Percentiles rank a stretch among this genome's conserved stretches.
These are phyloP conservation scores for Condylura cristata DNA, from an alignment of 2,113 vertebrate genomes.

Conservation along the genomic window DNA sequence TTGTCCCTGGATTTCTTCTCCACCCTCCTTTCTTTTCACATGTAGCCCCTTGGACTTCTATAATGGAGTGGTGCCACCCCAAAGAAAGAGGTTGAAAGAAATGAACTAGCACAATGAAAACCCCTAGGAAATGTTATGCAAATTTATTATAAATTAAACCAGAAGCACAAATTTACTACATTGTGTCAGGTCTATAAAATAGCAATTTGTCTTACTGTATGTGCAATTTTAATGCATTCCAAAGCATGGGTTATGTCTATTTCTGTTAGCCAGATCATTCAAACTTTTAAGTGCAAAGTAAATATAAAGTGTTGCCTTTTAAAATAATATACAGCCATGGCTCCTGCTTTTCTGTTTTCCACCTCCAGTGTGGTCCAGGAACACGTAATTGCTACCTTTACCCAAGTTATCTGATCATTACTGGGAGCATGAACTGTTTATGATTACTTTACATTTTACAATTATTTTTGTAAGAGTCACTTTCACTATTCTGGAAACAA, in stretches of 20 bases:
- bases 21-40: constrained; percentile 64
- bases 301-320: constrained; percentile 82
- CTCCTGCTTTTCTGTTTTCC: constrained; percentile 80
- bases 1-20: constrained; percentile 49
- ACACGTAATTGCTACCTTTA: constrained; percentile 85
- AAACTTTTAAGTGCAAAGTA: constrained; percentile 85
- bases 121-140: constrained; percentile 82
- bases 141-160: constrained; percentile 83
- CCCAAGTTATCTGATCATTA: constrained; percentile 86
- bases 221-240: constrained; percentile 83
- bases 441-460: constrained; percentile 83
- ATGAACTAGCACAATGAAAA: constrained; percentile 79
- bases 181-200: constrained; percentile 80
- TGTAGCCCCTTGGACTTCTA: constrained; percentile 62
- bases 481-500: constrained; percentile 81
- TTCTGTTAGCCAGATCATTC: constrained; percentile 83
- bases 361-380: constrained; percentile 80
- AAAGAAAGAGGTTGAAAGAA: constrained; percentile 78
- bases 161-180: constrained; percentile 83
- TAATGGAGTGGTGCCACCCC: constrained; percentile 67
- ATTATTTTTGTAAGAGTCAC: constrained; percentile 81
- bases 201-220: constrained; percentile 81
- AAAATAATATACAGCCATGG: constrained; percentile 77
- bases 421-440: constrained; percentile 78
- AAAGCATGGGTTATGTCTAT: constrained; percentile 81